phyloP scores from a whole-genome alignment of 2,888 invertebrate species.

The Zhuqinia jingwanae region DNA sequence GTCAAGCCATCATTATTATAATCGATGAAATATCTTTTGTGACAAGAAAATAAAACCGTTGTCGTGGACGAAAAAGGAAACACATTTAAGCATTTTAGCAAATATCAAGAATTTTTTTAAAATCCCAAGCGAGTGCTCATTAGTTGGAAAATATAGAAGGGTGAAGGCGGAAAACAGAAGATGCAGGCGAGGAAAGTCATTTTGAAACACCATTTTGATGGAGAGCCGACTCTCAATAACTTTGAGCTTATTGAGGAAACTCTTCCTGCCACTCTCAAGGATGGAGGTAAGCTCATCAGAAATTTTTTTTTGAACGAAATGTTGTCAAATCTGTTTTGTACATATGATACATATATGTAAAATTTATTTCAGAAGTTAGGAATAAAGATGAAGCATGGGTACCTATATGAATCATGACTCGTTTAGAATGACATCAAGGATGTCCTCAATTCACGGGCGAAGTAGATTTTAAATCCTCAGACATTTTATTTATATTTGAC shows the following conservation, averaged over 20 bases:
- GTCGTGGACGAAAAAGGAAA: background rate
- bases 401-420: too few species aligned
- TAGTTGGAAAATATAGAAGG: background rate
- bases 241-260: slow-evolving; percentile 87
- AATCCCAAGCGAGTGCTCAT: background rate
- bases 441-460: too few species aligned
- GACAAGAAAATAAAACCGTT: background rate
- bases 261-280: slow-evolving; percentile 82
- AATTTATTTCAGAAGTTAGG: too few species aligned
- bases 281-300: slow-evolving; percentile 45
- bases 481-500: too few species aligned
- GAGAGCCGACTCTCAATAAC: slow-evolving; percentile 86
- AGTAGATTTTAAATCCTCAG: too few species aligned
- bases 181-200: slow-evolving; percentile 85
- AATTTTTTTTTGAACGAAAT: background rate
- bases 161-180: background rate
- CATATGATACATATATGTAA: too few species aligned
- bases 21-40: background rate
- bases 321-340: too few species aligned
- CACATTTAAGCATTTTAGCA: background rate
- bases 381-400: too few species aligned
- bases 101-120: too few species aligned
- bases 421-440: too few species aligned
- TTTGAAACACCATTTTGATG: slow-evolving; percentile 85
- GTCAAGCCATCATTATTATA: slow-evolving; percentile 39